Evolutionary conservation across 1,140 invertebrate species (phyloP), one percentile per base, ranked within the genome.

Genomic region (Drosophila murphyi): DNA sequence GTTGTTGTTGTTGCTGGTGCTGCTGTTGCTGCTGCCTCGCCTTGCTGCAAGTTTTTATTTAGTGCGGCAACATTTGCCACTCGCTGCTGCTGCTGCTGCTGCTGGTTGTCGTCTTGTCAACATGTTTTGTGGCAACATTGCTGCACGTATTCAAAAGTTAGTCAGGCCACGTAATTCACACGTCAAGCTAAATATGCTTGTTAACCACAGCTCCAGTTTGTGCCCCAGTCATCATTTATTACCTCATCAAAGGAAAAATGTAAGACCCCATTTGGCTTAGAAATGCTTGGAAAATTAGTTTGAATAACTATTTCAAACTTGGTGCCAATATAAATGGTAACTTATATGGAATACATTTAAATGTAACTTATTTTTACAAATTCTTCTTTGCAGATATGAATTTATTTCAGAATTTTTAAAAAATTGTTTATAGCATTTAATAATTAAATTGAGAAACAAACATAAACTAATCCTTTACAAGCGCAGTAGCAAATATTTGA

Each of bases 81-180:
- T 65, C 45, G 65, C 48, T 65, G 68, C 60, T 64, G 68, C 57
- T 51, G 67, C 73, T 64, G 64, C 68, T 71, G 81, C 39, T 12
- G 31, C 63, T 80, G n/a, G n/a, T n/a, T 86, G 80, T 75, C 62
- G 63, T 72, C 62, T 76, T 41, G 74, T 78, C 74, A 69, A 70
- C 57, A 69, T 78, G 67, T 70, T 86, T 86, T 73, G 76, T 51
- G 73, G 72, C 73, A 78, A 71, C 83, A 88, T 88, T 88, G 80
- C 82, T 82, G 83, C 83, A 83, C 83, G 85, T 88, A 88, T 88
- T 80, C 83, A 80, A 88, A 87, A 88, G 80, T 73, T 65, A 72
- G 63, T 51, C 70, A 54, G 69, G 76, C 85, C 83, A 89, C 85
- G 83, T 89, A 89, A 89, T 88, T 88, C 85, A 88, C 83, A 89